Base-by-base conservation (phyloP, 2,113 vertebrate species). In the Poeciliopsis occidentalis region DNA sequence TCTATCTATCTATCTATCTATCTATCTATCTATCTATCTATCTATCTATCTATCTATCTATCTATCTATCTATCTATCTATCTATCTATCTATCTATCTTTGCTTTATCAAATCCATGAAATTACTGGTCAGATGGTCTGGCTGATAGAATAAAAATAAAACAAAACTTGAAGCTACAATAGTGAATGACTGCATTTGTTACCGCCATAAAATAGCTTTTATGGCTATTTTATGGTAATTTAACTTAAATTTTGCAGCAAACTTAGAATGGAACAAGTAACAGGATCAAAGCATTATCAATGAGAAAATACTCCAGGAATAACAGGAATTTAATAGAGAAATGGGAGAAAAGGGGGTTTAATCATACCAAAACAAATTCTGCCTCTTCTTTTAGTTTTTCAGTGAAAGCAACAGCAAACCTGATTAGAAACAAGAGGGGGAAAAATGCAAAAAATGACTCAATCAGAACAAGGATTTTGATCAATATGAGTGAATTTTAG, bases 371-470 rank as follows among this genome's bases (percentile, higher is more conserved):
- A 80, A 90, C 87, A 19, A 76, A 64, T 77, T 93, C 88, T 2
- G 96, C 97, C 27, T 85, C 83, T 65, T 96, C 95, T 93, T 95
- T 97, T 93, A 99, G 93, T 22, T 94, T 83, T 71, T 92, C 86
- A 0, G 95, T 96, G 93, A 99, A 99, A 41, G 97, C 97, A 65
- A 99, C 96, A 0, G 95, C 96, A 89, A 99, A 99, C 87, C 98
- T 99, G 80, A 81, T 6, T 2, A 80, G 79, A 79, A 0, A 66
- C 68, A 85, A 77, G 86, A 66, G 79, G 67, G 63, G 85, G 30
- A 11, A 62, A 3, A 22, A 41, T 70, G 62, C 44, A 41, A 15
- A 67, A 27, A 69, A 30, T 4, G 30, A 76, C 78, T 82, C 75
- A 7, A 37, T 60, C 70, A 39, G 60, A 47, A 62, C 60, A 79